Evolutionary conservation across 2,888 invertebrate species (phyloP).

Genomic region (Willowsia nigromaculata): DNA sequence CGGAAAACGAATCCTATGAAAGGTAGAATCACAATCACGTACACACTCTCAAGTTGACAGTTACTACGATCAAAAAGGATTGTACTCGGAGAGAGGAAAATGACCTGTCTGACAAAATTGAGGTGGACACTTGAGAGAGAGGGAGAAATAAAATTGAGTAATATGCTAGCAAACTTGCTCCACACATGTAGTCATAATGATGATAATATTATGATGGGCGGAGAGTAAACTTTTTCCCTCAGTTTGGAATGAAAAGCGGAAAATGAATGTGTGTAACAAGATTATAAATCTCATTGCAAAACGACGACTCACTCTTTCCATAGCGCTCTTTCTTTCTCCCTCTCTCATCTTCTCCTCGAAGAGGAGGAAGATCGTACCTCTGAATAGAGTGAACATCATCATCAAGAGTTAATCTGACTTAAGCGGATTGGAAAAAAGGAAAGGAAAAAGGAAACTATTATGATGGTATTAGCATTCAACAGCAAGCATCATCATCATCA

Average conservation of each 20-base stretch:
- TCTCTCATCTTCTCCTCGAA: no score
- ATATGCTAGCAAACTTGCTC: neutral
- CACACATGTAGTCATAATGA: neutral
- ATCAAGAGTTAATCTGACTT: constrained; percentile 46
- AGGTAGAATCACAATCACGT: no score
- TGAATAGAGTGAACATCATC: neutral
- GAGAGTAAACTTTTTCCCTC: neutral
- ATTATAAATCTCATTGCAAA: neutral
- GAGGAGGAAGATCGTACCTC: neutral
- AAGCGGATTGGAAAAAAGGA: constrained; percentile 44
- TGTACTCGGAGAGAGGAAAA: neutral
- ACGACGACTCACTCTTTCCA: neutral
- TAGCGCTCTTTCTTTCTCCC: no score
- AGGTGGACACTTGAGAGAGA: neutral
- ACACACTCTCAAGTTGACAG: neutral
- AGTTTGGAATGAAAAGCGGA: neutral
- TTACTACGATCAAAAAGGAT: neutral
- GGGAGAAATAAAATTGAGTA: neutral
- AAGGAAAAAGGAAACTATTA: neutral
- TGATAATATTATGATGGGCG: neutral
- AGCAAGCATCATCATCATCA: neutral
- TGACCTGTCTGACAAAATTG: neutral
- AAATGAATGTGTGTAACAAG: constrained; percentile 27
- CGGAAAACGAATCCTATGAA: neutral
- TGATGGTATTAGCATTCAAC: constrained; percentile 9